Evolutionary conservation across 2,113 vertebrate species (phyloP), one percentile per base, ranked within the genome.

Genomic region (Scytalopus superciliaris): DNA sequence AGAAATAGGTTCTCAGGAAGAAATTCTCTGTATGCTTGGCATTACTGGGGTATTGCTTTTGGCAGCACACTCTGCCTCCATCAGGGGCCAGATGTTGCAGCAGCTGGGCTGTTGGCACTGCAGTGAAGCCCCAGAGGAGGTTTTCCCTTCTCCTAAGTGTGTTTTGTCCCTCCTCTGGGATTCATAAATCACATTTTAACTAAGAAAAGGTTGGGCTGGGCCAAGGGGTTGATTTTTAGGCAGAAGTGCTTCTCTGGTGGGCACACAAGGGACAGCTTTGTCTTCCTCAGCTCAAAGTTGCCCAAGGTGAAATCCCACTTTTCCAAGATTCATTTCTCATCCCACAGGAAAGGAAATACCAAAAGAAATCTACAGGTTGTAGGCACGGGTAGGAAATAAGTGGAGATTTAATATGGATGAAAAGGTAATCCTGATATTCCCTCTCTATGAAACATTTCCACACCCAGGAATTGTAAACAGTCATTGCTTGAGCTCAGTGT

Each of bases 1-100:
- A 56, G 35, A 49, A 60, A 19, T 47, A 27, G 2, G 4, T 60
- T 76, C 52, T 49, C 21, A 47, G 49, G 53, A 87, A 35, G 66
- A 52, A 62, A 66, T 56, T 47, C 87, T 53, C 37, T 39, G 45
- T 47, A 39, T 45, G 19, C 42, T 59, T 84, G 37, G 55, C 86
- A 72, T 56, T 50, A 22, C 21, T 56, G 67, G 24, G 37, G 7
- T 37, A 39, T 28, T 53, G 45, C 10, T 57, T 73, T 40, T 30
- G 55, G 31, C 40, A 24, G 53, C 35, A 40, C 49, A 79, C 10
- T 52, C 19, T 80, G 79, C 19, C 70, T 66, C 84, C 74, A 47
- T 21, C 21, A n/a, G 63, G 55, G 63, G 42, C 30, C 96, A 93
- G 90, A 96, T 94, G 89, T 89, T 86, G 4, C 14, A 60, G 83